Base-by-base conservation (phyloP, 1,140 invertebrate genomes). In the Sycophila sp. region DNA sequence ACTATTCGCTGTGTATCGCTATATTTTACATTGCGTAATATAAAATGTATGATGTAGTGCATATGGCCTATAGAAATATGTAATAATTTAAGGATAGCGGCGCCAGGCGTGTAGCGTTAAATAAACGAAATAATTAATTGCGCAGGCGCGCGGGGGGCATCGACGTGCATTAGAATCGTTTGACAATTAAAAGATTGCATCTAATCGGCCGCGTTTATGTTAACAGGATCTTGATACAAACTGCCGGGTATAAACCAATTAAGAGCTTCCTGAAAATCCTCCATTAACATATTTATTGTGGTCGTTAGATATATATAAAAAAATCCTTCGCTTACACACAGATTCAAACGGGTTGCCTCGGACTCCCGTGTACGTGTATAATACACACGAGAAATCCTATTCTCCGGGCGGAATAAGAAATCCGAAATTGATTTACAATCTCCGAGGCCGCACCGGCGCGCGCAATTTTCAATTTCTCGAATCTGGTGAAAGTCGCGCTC, bases 161-260 rank as follows among this genome's bases (percentile, higher is more conserved):
- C 11, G 28, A 34, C 22, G 28, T 19, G 30, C 15, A 63, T 32
- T 63, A 63, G 28, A 49, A 49, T 63, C 17, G 17, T 51, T 63
- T 34, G 60, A 49, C 60, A 51, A 63, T 63, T 51, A 63, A 63
- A 13, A 49, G 60, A 63, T 63, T 63, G 19, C 13, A 63, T 51
- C 45, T 63, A 28, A 34, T 32, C 55, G 15, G n/a, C n/a, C n/a
- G 11, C 2, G 19, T 36, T 36, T 38, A 58, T 58, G 55, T 38
- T 58, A 58, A 19, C 17, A 51, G 45, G 45, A 49, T 63, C 42
- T 13, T 24, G 59, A 49, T 63, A n/a, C 24, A 60, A 17, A 42
- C 28, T 59, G 34, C 38, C 4, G 5, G 30, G 58, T 30, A 30
- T 51, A 51, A 49, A 22, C 60, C 45, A 63, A 63, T 63, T 63